phyloP scores from a whole-genome alignment of 2,888 invertebrate genomes.

The Thumatha senex region DNA sequence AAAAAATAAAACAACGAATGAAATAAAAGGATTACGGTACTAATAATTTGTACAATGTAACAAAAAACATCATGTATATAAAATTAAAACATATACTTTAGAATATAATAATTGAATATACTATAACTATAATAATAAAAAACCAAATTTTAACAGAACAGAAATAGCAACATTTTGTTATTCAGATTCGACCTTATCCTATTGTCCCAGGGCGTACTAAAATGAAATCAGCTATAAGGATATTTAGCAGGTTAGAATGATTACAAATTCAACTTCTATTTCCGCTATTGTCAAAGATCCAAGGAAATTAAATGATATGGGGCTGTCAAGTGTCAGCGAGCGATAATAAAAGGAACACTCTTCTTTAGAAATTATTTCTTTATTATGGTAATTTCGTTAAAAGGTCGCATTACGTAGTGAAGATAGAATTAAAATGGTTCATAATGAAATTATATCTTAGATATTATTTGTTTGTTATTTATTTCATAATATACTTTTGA shows the following conservation, averaged over 20 bases:
- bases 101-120: no score
- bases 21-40: no score
- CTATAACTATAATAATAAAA: no score
- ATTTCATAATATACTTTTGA: not conserved
- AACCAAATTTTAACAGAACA: no score
- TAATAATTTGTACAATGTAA: no score
- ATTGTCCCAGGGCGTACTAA: slow-evolving; percentile 28
- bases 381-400: slow-evolving; percentile 17
- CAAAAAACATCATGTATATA: no score
- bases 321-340: slow-evolving; percentile 37
- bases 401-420: not conserved
- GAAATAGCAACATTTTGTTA: not conserved
- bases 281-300: slow-evolving; percentile 47
- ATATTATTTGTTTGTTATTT: not conserved
- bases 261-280: slow-evolving; percentile 61
- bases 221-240: slow-evolving; percentile 46
- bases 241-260: slow-evolving; percentile 50
- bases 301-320: slow-evolving; percentile 58
- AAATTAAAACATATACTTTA: no score
- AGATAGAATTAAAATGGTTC: not conserved
- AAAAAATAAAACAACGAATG: no score
- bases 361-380: slow-evolving; percentile 22
- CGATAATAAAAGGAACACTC: slow-evolving; percentile 21
- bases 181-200: slow-evolving; percentile 26
- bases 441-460: not conserved